A percentile compares a stretch with the other conserved stretches of the same genome.
Conservation (phyloP, 2,888 invertebrate species). For the Amphipoea oculea region DNA sequence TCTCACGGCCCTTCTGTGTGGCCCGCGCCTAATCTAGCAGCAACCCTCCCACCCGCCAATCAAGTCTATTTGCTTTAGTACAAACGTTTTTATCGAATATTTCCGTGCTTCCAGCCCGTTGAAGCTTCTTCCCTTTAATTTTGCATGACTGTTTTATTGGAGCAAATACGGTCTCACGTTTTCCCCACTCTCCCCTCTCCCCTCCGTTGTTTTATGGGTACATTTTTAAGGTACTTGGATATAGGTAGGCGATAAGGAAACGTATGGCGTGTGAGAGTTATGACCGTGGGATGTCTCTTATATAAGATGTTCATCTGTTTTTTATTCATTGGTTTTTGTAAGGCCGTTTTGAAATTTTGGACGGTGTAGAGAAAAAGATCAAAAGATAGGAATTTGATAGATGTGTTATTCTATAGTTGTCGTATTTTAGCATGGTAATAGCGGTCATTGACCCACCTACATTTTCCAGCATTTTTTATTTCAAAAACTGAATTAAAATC, state of each 20-base stretch:
- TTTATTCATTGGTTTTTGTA: conserved; percentile 47
- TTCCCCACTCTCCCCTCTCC: conserved; percentile 1
- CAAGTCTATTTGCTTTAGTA: conserved; percentile 40
- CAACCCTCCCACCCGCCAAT: conserved; percentile 20
- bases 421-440: background rate
- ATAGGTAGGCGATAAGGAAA: conserved; percentile 44
- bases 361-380: background rate
- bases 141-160: conserved; percentile 57
- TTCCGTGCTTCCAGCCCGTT: conserved; percentile 43
- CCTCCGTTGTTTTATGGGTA: conserved; percentile 45
- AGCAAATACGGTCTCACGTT: conserved; percentile 43
- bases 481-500: background rate
- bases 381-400: background rate
- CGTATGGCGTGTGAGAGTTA: conserved; percentile 39
- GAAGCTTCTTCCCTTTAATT: conserved; percentile 57
- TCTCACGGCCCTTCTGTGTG: background rate
- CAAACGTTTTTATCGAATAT: conserved; percentile 55
- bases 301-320: conserved; percentile 31
- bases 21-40: background rate
- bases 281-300: conserved; percentile 20
- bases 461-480: background rate
- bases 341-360: background rate
- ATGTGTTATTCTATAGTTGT: background rate
- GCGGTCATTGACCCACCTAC: background rate
- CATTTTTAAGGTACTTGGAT: conserved; percentile 56